Percentiles rank a stretch among this genome's conserved stretches.
These are phyloP conservation scores for Vipera latastei DNA, from an alignment of 2,797 vertebrate genomes.

Conservation along the genomic window DNA sequence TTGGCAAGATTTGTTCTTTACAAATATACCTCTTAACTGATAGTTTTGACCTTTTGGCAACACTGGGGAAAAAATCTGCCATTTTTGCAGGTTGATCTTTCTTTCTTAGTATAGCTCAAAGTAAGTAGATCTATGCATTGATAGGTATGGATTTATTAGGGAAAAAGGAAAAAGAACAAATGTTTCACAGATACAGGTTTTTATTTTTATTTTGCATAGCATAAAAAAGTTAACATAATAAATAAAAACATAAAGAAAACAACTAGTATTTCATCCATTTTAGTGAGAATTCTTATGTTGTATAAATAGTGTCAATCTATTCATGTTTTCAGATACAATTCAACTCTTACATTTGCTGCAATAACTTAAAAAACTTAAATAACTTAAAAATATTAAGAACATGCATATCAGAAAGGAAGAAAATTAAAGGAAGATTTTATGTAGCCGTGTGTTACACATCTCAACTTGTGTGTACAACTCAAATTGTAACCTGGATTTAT, in stretches of 20 bases:
- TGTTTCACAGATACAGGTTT: slow-evolving; percentile 35
- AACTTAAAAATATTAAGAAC: neutral
- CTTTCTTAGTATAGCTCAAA: slow-evolving; percentile 37
- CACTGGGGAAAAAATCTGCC: slow-evolving; percentile 56
- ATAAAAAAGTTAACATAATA: slow-evolving; percentile 19
- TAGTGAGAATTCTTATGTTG: neutral
- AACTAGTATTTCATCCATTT: slow-evolving; percentile 11
- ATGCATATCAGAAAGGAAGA: neutral
- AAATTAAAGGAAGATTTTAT: neutral
- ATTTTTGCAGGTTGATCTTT: slow-evolving; percentile 53
- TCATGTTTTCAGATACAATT: neutral
- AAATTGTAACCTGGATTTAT: neutral
- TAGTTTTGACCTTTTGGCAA: slow-evolving; percentile 66
- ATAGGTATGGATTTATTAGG: slow-evolving; percentile 21
- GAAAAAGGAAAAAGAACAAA: slow-evolving; percentile 23
- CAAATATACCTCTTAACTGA: slow-evolving; percentile 67
- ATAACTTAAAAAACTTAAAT: neutral
- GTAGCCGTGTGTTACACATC: neutral
- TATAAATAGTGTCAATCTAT: neutral
- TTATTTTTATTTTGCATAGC: slow-evolving; percentile 32
- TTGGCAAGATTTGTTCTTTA: slow-evolving; percentile 70
- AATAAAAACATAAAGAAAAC: slow-evolving; percentile 27
- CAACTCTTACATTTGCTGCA: neutral
- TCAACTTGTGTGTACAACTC: neutral
- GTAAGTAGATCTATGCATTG: slow-evolving; percentile 27